Base-by-base conservation (phyloP, 2,888 invertebrate genomes). In the Pyralis farinalis region DNA sequence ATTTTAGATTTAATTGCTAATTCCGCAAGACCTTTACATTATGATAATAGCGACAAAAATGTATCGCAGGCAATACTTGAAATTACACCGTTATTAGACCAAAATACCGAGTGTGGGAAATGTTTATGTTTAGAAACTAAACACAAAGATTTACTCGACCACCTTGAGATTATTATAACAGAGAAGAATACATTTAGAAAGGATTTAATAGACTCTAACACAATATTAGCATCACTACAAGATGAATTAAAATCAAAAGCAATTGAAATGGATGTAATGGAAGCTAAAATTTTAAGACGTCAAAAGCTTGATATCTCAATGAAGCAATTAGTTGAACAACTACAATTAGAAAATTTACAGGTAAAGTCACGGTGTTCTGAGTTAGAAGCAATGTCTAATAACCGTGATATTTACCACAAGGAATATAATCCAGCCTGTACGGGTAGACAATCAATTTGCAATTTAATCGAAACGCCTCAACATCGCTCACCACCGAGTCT, bases 401-500 rank as follows among this genome's bases (percentile, higher is more conserved):
- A n/a, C n/a, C n/a, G n/a, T n/a, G n/a, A n/a, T n/a, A n/a, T n/a
- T n/a, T n/a, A n/a, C n/a, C n/a, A n/a, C n/a, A 16, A 49, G 39
- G 42, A 48, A 9, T 32, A 7, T 21, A 32, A 22, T 27, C 22
- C 22, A n/a, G 12, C 1, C 7, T 16, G 29, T 16, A 34, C 7
- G 29, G 36, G 34, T 42, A 38, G 38, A 21, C 49, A 49, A 34
- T 47, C 37, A 8, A 6, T 47, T 20, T 34, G 37, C 16, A 50
- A 49, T 28, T 20, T 43, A 21, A 43, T 40, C 25, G 45, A 51
- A 12, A 37, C 44, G 31, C 20, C 29, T 12, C 61, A 2, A 1
- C 7, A 63, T 42, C 45, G 48, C 1, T 52, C 58, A n/a, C 81
- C 83, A 8, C 72, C 65, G 28, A 85, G 78, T 53, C 62, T 87